Conservation (phyloP, 1,140 invertebrate species). For the Heliothis subflexa region DNA sequence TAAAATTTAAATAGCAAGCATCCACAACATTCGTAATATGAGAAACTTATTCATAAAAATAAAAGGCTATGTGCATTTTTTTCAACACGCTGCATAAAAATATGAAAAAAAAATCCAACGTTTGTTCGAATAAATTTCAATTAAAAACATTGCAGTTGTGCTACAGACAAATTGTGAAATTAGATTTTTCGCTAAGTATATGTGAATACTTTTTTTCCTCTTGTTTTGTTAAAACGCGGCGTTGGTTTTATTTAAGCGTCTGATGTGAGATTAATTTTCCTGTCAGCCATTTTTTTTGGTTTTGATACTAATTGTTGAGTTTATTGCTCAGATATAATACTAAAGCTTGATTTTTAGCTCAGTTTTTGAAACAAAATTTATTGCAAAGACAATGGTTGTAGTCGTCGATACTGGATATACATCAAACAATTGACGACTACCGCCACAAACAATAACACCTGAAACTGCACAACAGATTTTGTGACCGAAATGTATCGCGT, state of each 20-base stretch:
- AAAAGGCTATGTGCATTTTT: neutral
- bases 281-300: neutral
- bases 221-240: neutral
- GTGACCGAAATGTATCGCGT: too few species aligned
- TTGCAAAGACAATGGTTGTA: too few species aligned
- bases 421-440: too few species aligned
- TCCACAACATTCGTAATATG: neutral
- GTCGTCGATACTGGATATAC: too few species aligned
- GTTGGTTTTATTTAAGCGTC: conserved; percentile 9
- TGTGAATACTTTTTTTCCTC: too few species aligned
- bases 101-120: conserved; percentile 3
- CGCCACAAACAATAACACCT: too few species aligned
- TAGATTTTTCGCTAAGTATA: neutral
- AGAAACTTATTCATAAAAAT: conserved; percentile 34
- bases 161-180: conserved; percentile 18
- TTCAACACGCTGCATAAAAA: neutral
- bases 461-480: too few species aligned
- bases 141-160: conserved; percentile 36
- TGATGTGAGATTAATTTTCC: conserved; percentile 12
- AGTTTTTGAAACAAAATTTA: too few species aligned
- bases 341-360: too few species aligned
- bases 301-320: neutral
- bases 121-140: conserved; percentile 37
- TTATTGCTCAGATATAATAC: too few species aligned
- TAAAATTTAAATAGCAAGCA: conserved; percentile 12